Evolutionary conservation across 2,888 invertebrate genomes (phyloP).

Genomic region (Horisme vitalbata): DNA sequence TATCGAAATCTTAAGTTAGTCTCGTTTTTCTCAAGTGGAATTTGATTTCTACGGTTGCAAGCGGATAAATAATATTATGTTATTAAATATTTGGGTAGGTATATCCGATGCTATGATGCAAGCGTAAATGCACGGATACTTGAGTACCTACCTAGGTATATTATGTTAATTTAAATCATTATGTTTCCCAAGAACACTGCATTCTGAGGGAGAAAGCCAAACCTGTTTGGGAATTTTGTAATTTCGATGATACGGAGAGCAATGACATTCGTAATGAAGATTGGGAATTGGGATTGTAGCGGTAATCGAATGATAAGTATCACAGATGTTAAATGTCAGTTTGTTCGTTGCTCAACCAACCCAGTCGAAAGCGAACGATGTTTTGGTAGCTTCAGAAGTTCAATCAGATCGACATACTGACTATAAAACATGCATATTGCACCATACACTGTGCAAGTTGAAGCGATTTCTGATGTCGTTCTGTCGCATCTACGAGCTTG

Average conservation of each 20-base stretch:
- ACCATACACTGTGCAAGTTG: too few species aligned
- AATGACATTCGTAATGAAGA: constrained; percentile 33
- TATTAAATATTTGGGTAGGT: constrained; percentile 9
- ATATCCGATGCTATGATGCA: constrained; percentile 28
- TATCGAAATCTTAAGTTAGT: background rate
- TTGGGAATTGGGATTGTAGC: constrained; percentile 21
- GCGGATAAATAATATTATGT: constrained; percentile 1
- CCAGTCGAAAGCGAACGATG: constrained; percentile 14
- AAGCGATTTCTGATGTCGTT: too few species aligned
- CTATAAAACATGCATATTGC: too few species aligned
- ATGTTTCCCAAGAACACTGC: constrained; percentile 60
- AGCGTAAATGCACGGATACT: constrained; percentile 24
- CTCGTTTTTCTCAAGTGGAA: background rate
- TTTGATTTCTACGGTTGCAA: background rate
- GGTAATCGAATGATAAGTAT: constrained; percentile 25
- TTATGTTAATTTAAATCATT: constrained; percentile 58
- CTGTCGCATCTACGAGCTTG: too few species aligned
- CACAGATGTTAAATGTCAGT: constrained; percentile 28
- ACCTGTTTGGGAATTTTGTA: constrained; percentile 61
- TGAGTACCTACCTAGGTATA: constrained; percentile 30
- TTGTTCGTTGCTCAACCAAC: constrained; percentile 24
- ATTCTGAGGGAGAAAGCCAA: constrained; percentile 57
- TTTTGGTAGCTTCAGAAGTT: background rate
- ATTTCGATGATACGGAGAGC: constrained; percentile 39
- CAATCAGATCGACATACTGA: too few species aligned